These are phyloP conservation scores for Siphonodentalium dalli DNA, from an alignment of 2,888 invertebrate genomes.

Conservation along the genomic window DNA sequence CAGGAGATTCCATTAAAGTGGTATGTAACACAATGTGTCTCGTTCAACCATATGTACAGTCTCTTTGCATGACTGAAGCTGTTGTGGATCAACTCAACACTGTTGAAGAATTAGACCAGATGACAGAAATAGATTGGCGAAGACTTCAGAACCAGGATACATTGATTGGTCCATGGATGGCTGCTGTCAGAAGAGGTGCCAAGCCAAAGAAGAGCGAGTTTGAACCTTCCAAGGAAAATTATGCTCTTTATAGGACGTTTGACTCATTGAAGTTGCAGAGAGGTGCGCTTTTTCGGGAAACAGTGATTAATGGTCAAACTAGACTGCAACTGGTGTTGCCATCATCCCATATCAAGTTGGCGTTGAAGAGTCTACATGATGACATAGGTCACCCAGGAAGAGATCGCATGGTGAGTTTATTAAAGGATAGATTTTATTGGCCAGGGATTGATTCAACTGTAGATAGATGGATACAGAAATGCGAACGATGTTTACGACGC, in stretches of 20 bases:
- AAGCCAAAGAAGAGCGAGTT: not conserved
- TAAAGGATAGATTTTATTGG: slow-evolving; percentile 10
- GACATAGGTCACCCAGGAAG: slow-evolving; percentile 20
- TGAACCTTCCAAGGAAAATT: not conserved
- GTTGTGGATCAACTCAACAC: no score
- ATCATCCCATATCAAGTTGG: not conserved
- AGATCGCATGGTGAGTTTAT: slow-evolving; percentile 9
- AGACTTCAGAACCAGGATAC: no score
- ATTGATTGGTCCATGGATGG: no score
- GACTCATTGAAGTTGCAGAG: not conserved
- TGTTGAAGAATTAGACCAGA: no score
- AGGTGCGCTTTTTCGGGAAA: slow-evolving; percentile 10
- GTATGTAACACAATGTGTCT: not conserved
- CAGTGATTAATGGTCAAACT: not conserved
- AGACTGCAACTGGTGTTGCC: slow-evolving; percentile 14
- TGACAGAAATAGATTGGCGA: no score
- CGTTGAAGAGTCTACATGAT: slow-evolving; percentile 12
- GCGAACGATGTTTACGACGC: slow-evolving; percentile 2
- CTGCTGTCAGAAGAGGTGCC: not conserved
- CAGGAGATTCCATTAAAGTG: not conserved
- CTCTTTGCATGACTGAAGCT: not conserved
- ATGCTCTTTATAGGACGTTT: not conserved
- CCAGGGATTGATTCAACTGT: slow-evolving; percentile 9
- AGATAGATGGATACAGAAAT: not conserved
- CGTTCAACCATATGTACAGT: not conserved